Conservation (phyloP, 1,140 invertebrate genomes). For the Venturia canescens region DNA sequence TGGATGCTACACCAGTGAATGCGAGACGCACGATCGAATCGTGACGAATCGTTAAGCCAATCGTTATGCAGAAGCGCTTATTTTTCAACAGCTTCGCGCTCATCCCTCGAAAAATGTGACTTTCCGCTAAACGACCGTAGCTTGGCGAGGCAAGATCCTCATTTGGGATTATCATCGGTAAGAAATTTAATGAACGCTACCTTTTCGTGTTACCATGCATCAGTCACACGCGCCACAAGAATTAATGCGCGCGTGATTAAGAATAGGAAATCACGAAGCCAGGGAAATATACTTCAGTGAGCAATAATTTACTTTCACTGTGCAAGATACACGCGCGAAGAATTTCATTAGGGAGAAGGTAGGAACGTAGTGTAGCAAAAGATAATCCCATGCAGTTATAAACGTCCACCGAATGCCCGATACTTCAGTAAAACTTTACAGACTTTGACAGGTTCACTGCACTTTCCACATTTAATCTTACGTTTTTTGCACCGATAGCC, state of each 20-base stretch:
- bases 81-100: constrained; percentile 41
- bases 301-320: constrained; percentile 56
- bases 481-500: no score
- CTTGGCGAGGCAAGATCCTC: neutral
- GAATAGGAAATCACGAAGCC: neutral
- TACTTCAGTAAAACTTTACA: neutral
- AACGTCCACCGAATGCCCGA: neutral
- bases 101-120: neutral
- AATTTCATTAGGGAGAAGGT: constrained; percentile 7
- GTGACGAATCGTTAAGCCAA: constrained; percentile 45
- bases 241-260: constrained; percentile 20
- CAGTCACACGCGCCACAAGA: neutral
- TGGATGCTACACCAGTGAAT: neutral
- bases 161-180: constrained; percentile 14
- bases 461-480: neutral
- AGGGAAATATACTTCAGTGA: constrained; percentile 14
- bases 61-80: neutral
- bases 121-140: constrained; percentile 10
- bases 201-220: neutral
- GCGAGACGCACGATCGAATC: constrained; percentile 31
- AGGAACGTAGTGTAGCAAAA: neutral
- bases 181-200: constrained; percentile 35
- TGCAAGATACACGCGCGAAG: neutral
- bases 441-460: neutral
- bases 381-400: neutral